Base-by-base conservation (phyloP, 2,797 vertebrate genomes). In the Heteromormyrus szaboi region DNA sequence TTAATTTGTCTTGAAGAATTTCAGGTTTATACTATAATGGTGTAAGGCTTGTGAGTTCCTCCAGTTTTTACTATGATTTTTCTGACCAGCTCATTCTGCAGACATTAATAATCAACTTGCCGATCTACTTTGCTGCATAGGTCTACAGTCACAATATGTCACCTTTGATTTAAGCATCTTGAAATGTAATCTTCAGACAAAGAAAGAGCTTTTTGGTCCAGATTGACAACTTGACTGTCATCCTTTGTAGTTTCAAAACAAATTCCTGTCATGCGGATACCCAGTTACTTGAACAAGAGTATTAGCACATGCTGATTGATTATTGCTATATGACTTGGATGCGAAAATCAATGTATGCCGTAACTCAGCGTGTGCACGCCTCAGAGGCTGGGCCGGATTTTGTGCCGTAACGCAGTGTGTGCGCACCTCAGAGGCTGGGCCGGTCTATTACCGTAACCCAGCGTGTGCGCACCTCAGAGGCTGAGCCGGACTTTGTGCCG, bases 221-320 rank as follows among this genome's bases (percentile, higher is more conserved):
- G 50, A 53, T 68, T 76, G 51, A 54, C 25, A 88, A 37, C 46
- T 88, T 54, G 72, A 88, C 29, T 88, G 72, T 53, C 53, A 81
- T 11, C 33, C 72, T 44, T 88, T 83, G 17, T 41, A 83, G 72
- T 83, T 56, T 83, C 50, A 41, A 51, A 68, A 68, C 3, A 81
- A 48, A 68, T 51, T 88, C 19, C 33, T 33, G 87, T 53, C 79
- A 29, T 76, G 37, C 14, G 12, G n/a, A 25, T 88, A 33, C 87
- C 48, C 87, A 88, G 50, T 88, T 88, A 79, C 68, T 5, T 37
- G 68, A 68, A 17, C 19, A 88, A 79, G 11, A 65, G 48, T 81
- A 17, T 46, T 81, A 81, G 37, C 19, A 3, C 1, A 0, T 46
- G 3, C 41, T 81, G 19, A 46, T 81, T 81, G 37, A 19, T 46